Evolutionary conservation across 2,888 invertebrate genomes (phyloP), one percentile per base, ranked within the genome.

Genomic region (Seira musarum): DNA sequence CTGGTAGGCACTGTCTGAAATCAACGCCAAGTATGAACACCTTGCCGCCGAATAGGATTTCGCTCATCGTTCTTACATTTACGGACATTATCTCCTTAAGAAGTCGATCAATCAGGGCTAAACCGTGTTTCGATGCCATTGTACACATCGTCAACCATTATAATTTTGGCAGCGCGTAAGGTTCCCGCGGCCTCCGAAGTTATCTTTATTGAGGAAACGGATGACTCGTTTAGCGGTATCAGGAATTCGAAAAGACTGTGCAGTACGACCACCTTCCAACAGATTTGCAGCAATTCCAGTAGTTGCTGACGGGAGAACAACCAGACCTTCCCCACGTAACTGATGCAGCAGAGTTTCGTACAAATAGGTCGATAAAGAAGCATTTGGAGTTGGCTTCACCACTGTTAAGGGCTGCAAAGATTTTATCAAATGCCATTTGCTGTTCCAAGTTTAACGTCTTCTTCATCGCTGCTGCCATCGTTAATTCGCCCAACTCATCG

Each of bases 301-400:
- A 72, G 85, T 87, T 0, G 88, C 88, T 73, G 88, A 87, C 1
- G 83, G 81, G 63, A 83, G 75, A 19, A 77, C 82, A 65, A 78
- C 63, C 24, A 77, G 70, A 61, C 63, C 76, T 64, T 70, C n/a
- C 22, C 84, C 74, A 84, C 86, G 57, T 2, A 87, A 19, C 1
- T 75, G 21, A 63, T 78, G 61, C 6, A 82, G 72, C 3, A 88
- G 53, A 10, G 86, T 85, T 60, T 85, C 86, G 73, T 88, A 88
- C 0, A 89, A 75, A 78, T 86, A 89, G 1, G 89, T 89, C 89
- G 6, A 89, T 70, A 81, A 88, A 88, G 61, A 88, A 83, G 40
- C 77, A 76, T 53, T 61, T 60, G n/a, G n/a, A n/a, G n/a, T n/a
- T n/a, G n/a, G n/a, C n/a, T n/a, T n/a, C n/a, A n/a, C n/a, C n/a